Conservation (phyloP, 2,113 vertebrate species). For the Diglossa brunneiventris region DNA sequence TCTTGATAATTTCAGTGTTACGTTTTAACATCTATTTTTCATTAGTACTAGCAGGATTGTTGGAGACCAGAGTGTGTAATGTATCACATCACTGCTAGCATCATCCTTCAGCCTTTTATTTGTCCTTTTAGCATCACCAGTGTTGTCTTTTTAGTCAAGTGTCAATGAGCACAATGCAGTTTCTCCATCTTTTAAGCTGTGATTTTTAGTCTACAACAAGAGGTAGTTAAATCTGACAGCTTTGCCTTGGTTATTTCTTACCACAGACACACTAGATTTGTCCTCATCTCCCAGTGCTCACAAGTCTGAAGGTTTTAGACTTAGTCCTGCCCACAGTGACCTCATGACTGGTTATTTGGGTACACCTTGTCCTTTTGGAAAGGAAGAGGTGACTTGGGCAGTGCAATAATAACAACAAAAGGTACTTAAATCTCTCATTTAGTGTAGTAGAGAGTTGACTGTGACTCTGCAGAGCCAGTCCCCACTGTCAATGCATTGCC, state of each 20-base stretch:
- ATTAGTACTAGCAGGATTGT: background rate
- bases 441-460: accelerated
- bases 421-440: background rate
- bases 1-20: constrained; percentile 42
- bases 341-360: accelerated
- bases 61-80: background rate
- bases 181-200: background rate
- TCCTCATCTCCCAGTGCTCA: background rate
- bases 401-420: background rate
- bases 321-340: background rate
- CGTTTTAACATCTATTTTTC: constrained; percentile 29
- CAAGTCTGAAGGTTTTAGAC: background rate
- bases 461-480: background rate
- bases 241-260: background rate
- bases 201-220: background rate
- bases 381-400: background rate
- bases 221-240: background rate
- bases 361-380: background rate
- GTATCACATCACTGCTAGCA: background rate
- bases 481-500: accelerated
- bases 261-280: background rate
- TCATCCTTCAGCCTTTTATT: background rate
- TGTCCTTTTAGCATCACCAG: background rate
- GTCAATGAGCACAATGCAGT: background rate
- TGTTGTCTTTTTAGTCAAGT: background rate